Conservation (phyloP, 2,797 vertebrate genomes). For the Halcyon leucocephala region DNA sequence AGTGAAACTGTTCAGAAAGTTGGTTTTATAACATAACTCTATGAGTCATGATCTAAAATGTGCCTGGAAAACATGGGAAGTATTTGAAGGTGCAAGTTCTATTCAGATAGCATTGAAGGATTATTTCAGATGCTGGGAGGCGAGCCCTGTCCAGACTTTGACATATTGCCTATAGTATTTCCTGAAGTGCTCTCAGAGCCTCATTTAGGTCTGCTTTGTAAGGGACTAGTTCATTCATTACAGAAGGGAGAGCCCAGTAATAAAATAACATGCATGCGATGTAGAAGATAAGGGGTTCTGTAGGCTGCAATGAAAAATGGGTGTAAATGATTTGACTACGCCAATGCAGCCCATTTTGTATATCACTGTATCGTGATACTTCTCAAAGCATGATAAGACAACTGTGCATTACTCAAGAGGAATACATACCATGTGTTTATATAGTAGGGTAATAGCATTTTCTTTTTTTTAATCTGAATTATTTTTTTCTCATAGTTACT, state of each 20-base stretch:
- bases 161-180: not conserved
- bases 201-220: not conserved
- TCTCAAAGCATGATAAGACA: not conserved
- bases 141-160: not conserved
- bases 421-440: not conserved
- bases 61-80: not conserved
- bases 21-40: not conserved
- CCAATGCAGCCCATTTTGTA: not conserved
- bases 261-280: accelerated
- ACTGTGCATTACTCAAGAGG: not conserved
- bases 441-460: not conserved
- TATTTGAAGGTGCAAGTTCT: not conserved
- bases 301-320: not conserved
- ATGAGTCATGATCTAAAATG: not conserved
- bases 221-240: not conserved
- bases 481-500: not conserved
- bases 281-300: not conserved
- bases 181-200: not conserved
- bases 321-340: not conserved
- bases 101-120: not conserved
- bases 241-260: not conserved
- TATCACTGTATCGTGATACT: not conserved
- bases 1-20: not conserved
- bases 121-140: not conserved
- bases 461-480: not conserved